Evolutionary conservation across 2,888 invertebrate genomes (phyloP), one percentile per base, ranked within the genome.

Genomic region (Orthosia gothica): DNA sequence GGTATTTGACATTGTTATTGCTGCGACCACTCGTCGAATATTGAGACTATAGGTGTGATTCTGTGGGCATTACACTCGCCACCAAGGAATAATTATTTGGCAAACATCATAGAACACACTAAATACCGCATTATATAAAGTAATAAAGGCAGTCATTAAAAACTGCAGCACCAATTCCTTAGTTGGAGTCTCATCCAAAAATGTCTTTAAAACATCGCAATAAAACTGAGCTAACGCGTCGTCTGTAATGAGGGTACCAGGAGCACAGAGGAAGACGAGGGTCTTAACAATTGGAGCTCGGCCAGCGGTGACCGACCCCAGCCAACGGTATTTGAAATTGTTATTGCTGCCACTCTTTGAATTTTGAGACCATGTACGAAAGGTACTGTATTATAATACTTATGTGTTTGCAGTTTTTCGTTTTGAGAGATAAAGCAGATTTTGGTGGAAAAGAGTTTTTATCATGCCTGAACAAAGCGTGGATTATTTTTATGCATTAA

Each of bases 261-360:
- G 70, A 55, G 64, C 76, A 81, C 76, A 74, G 75, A 76, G 79
- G 77, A 77, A 87, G 83, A 83, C 74, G 71, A 75, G 81, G 74
- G 78, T 79, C 87, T 87, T 85, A 81, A 65, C 83, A 87, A 86
- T 83, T 86, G 86, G 87, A 79, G 50, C 57, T 55, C 69, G 64
- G 86, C 86, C 86, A 86, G 75, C 78, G 79, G 85, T 84, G 82
- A 74, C 73, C 75, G 84, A 84, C 84, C 81, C 73, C 81, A 62
- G 2, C 66, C 72, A 63, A 63, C 66, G 61, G 50, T 73, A 77
- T 82, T 77, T 84, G 77, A 81, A 67, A 73, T 67, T 76, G 74
- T 82, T 87, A 85, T 76, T 76, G 66, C 70, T 67, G 55, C 57
- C 74, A 76, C 72, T 74, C 76, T 70, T 67, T 75, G 65, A 62